Evolutionary conservation across 2,888 invertebrate species (phyloP), one percentile per base, ranked within the genome.

Genomic region (Julus scandinavius): DNA sequence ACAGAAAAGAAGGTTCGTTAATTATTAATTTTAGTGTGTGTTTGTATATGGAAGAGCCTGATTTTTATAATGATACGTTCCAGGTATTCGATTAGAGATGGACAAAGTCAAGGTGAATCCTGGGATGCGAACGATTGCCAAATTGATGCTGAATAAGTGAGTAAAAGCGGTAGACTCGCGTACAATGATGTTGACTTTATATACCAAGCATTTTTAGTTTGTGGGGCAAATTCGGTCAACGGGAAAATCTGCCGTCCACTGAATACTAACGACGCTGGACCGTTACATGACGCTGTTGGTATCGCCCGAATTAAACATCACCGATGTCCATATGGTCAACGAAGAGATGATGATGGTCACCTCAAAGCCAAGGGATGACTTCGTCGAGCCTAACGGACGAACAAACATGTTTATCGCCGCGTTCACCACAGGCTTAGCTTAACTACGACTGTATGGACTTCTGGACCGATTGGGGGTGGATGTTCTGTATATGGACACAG

Each of bases 401-500:
- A 83, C 87, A 20, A 92, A 91, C 89, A 90, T 91, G 0, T 90
- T 91, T 13, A 90, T 93, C 5, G 92, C 92, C 0, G 91, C 91
- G 0, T 92, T 91, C 87, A 92, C 91, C 0, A 92, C 92, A 2
- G 89, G 91, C 6, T 90, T 91, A 58, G 91, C 92, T 0, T 87
- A 92, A 5, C 88, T 92, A 1, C 91, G 91, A 88, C 89, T 92
- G 0, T 92, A 91, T 88, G 45, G 88, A 3, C 91, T 91, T 45
- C 89, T 93, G 7, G 90, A 92, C 11, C 88, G 88, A 38, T 89
- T 92, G 6, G 90, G 90, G 6, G 87, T 90, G 54, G 87, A 91
- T 9, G 91, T 91, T 9, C 88, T 92, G 13, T 92, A 92, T 89
- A 91, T 89, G 85, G 92, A 92, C 86, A 92, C 92, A 0, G 92